A percentile compares a stretch with the other conserved stretches of the same genome.
These are phyloP conservation scores for Centropristis striata DNA, from an alignment of 2,113 vertebrate genomes.

Conservation along the genomic window DNA sequence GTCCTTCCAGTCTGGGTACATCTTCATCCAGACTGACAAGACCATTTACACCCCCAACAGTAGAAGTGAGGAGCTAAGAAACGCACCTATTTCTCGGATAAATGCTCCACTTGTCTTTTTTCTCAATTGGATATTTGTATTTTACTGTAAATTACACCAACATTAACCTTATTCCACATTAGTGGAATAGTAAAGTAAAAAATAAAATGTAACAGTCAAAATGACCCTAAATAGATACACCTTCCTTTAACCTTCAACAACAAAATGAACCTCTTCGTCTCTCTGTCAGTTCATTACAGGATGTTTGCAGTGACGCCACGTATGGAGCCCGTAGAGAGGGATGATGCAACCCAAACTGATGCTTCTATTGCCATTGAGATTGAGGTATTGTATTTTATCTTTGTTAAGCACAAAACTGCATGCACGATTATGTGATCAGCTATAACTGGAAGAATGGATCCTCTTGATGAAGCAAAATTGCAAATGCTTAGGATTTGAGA, in stretches of 20 bases:
- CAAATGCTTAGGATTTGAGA: no score
- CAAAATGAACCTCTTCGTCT: no score
- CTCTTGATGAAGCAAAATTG: not conserved
- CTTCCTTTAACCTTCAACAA: no score
- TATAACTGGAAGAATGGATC: no score
- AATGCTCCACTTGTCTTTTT: no score
- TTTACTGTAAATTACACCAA: no score
- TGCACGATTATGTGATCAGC: not conserved
- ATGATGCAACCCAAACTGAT: not conserved
- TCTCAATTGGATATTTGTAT: no score
- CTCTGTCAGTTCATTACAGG: conserved; percentile 79
- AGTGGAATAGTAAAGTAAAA: not conserved
- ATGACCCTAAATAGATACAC: no score
- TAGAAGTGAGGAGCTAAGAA: no score
- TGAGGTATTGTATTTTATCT: conserved; percentile 64
- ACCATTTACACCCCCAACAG: conserved; percentile 81
- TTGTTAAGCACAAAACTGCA: not conserved
- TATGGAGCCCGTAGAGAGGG: conserved; percentile 66
- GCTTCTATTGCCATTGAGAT: conserved; percentile 74
- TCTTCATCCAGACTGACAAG: conserved; percentile 85
- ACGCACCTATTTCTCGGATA: no score
- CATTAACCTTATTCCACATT: no score
- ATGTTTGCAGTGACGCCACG: conserved; percentile 77
- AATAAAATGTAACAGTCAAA: no score
- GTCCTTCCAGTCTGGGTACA: conserved; percentile 81